phyloP scores from a whole-genome alignment of 2,113 vertebrate genomes.

The Psophia crepitans region DNA sequence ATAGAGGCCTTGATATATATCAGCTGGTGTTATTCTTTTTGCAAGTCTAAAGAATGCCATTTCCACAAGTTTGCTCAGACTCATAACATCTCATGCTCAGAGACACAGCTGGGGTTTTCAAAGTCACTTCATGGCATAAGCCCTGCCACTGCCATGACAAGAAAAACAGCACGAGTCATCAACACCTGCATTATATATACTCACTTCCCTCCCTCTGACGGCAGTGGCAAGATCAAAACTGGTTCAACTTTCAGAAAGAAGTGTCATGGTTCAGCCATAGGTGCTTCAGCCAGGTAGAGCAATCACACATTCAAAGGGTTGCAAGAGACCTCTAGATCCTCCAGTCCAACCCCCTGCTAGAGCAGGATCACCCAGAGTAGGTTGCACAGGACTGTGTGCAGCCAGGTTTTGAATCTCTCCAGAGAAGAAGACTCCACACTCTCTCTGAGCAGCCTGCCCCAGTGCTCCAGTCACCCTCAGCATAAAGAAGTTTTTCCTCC shows the following conservation, averaged over 20 bases:
- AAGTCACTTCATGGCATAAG: neutral
- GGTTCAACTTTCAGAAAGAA: neutral
- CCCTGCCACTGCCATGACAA: neutral
- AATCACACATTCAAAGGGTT: no score
- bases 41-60: neutral
- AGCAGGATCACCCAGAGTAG: no score
- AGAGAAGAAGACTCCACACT: no score
- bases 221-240: neutral
- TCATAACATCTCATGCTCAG: neutral
- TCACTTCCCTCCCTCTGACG: neutral
- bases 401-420: no score
- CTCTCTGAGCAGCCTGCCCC: no score
- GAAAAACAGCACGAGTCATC: neutral
- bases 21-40: neutral
- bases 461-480: no score
- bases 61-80: neutral
- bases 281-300: neutral
- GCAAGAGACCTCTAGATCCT: no score
- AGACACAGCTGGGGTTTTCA: constrained; percentile 14
- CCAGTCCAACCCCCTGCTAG: no score
- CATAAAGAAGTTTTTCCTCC: no score
- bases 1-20: neutral
- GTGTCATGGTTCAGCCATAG: neutral
- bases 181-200: neutral
- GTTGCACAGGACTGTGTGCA: no score